Conservation (phyloP, 2,113 vertebrate species). For the Rhabdornis inornatus region DNA sequence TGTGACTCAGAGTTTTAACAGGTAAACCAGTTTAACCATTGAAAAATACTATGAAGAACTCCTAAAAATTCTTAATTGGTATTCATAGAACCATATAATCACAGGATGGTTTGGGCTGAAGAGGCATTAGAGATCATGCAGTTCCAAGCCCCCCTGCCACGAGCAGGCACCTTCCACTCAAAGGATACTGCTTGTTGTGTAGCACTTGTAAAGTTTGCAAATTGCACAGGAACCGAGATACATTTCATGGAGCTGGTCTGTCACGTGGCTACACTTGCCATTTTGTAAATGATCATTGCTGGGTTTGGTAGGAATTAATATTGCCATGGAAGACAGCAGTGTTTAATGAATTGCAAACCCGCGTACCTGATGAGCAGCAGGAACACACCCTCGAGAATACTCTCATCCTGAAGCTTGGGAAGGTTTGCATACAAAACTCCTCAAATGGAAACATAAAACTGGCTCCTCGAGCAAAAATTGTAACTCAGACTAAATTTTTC, state of each 20-base stretch:
- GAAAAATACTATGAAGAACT: background rate
- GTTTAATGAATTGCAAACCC: conserved; percentile 15
- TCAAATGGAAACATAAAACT: background rate
- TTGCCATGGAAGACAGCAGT: background rate
- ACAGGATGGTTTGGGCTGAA: background rate
- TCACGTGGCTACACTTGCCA: background rate
- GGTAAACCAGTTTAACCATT: background rate
- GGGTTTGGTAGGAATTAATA: background rate
- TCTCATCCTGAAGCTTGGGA: background rate
- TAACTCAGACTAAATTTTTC: background rate
- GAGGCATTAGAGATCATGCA: too few relatives aligned
- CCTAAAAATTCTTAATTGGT: background rate
- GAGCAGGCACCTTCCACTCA: background rate
- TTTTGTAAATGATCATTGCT: background rate
- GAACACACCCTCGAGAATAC: background rate
- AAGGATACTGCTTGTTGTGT: background rate
- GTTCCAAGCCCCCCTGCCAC: background rate
- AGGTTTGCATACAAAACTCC: background rate
- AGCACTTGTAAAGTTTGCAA: background rate
- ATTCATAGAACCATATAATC: too few relatives aligned
- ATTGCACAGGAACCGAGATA: background rate
- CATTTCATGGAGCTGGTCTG: background rate
- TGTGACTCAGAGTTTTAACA: background rate
- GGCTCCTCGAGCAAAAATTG: background rate
- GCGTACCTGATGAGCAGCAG: background rate